Conservation (phyloP, 2,797 vertebrate genomes). For the Microchirus variegatus region DNA sequence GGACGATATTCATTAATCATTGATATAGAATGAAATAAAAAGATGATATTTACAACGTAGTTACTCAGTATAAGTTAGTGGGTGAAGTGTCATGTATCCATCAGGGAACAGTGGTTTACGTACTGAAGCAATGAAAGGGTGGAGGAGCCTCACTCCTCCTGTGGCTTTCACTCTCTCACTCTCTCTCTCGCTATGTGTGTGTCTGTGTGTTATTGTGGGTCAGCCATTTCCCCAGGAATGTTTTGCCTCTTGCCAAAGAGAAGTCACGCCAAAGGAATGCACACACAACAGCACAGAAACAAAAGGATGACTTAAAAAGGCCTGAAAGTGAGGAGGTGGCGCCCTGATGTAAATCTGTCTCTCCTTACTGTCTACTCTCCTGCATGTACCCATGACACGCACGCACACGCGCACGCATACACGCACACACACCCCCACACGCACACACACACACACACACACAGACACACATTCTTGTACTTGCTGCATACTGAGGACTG, state of each 20-base stretch:
- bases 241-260: conserved; percentile 71
- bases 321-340: conserved; percentile 59
- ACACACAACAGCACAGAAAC: conserved; percentile 70
- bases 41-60: no score
- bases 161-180: not conserved
- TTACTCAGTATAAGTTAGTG: conserved; percentile 1
- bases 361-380: not conserved
- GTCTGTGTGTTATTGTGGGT: conserved; percentile 78
- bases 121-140: conserved; percentile 27
- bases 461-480: no score
- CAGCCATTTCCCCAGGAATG: conserved; percentile 82
- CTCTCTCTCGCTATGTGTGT: not conserved
- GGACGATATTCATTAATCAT: no score
- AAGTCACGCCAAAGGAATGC: conserved; percentile 83
- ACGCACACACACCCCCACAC: no score
- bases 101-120: conserved; percentile 21
- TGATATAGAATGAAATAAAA: no score
- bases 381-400: no score
- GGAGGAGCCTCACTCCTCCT: conserved; percentile 48
- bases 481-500: no score
- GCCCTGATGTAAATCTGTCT: not conserved
- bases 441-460: no score
- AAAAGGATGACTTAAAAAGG: conserved; percentile 82
- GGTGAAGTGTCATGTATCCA: conserved; percentile 16
- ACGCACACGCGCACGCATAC: no score